These are phyloP conservation scores for Meles meles DNA, from an alignment of 2,113 vertebrate species.

Conservation along the genomic window DNA sequence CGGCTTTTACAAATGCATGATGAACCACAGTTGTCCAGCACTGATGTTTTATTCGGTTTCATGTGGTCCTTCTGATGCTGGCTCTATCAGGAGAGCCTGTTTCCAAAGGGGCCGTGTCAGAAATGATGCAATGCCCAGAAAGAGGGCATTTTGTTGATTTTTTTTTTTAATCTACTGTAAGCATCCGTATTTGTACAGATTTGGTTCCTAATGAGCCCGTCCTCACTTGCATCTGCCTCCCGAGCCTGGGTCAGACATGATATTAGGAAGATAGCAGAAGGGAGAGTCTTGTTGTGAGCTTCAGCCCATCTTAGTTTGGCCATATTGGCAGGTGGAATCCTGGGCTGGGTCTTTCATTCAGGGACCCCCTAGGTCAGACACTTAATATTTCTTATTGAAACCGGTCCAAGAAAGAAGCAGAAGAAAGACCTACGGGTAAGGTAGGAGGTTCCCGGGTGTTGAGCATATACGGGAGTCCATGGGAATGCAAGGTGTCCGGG, in stretches of 20 bases:
- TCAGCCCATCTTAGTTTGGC: background rate
- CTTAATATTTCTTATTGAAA: background rate
- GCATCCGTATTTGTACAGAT: constrained; percentile 14
- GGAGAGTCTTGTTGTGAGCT: background rate
- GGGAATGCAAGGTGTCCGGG: background rate
- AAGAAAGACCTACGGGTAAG: background rate
- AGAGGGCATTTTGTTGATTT: background rate
- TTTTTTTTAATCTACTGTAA: background rate
- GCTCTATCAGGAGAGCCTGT: background rate
- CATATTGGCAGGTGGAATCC: background rate
- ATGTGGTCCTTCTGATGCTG: background rate
- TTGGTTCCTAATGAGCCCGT: background rate
- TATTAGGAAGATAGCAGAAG: background rate
- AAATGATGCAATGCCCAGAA: background rate
- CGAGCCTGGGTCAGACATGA: background rate
- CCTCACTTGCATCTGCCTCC: background rate
- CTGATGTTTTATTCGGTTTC: constrained; percentile 66
- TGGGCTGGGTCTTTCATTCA: background rate
- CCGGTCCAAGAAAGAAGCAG: background rate
- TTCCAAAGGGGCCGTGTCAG: background rate
- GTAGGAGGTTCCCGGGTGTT: background rate
- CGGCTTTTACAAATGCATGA: constrained; percentile 47
- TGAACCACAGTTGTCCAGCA: background rate
- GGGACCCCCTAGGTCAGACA: background rate
- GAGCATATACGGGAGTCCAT: background rate